These are phyloP conservation scores for Gasterosteus aculeatus DNA, from an alignment of 2,113 vertebrate species.

Conservation along the genomic window DNA sequence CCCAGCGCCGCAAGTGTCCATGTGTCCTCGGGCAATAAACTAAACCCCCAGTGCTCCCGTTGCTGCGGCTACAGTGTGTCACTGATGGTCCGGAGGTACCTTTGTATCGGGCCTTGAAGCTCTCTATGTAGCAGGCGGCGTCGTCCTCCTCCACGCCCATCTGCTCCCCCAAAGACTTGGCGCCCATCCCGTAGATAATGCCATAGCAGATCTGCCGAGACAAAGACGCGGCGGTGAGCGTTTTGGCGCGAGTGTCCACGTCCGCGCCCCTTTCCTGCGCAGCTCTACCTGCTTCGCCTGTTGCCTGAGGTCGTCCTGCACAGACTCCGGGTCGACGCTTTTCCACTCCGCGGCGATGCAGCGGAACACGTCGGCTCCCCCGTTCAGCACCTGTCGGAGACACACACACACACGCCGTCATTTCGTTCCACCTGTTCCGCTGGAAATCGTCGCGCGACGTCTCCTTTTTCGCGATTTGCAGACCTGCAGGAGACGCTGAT, in stretches of 20 bases:
- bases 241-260: background rate
- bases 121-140: constrained; percentile 91
- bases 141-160: constrained; percentile 94
- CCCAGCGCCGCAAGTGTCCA: too few species aligned
- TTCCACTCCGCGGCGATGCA: constrained; percentile 97
- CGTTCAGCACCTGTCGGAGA: constrained; percentile 83
- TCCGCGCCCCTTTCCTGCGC: background rate
- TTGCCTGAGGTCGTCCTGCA: constrained; percentile 88
- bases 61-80: too few species aligned
- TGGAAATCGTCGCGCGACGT: background rate
- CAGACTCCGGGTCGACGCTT: constrained; percentile 83
- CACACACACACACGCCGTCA: background rate
- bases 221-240: background rate
- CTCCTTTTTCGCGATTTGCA: background rate
- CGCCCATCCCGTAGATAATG: constrained; percentile 98
- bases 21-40: too few species aligned
- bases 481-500: constrained; percentile 85
- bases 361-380: constrained; percentile 91
- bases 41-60: too few species aligned
- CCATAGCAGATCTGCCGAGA: constrained; percentile 93
- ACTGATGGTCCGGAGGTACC: constrained; percentile 74
- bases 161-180: constrained; percentile 94
- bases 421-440: background rate
- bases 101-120: constrained; percentile 94
- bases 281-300: constrained; percentile 93